Evolutionary conservation across 2,797 vertebrate species (phyloP), one percentile per base, ranked within the genome.

Genomic region (Danio jaintianensis): DNA sequence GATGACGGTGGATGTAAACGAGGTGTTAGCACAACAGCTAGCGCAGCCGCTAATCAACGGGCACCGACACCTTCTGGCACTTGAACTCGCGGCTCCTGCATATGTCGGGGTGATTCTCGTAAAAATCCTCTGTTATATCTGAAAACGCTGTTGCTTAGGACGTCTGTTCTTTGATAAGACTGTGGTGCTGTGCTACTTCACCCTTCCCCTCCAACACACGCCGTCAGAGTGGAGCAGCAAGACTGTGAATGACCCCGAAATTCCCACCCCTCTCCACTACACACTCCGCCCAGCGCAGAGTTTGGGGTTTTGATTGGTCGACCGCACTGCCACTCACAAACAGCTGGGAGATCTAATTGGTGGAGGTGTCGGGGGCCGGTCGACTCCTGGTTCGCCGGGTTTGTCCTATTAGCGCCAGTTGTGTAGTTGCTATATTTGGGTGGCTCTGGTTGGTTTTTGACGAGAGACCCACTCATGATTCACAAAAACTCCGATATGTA

Each of bases 241-340:
- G 92, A 86, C 85, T 87, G 91, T 92, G 94, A 93, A 94, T 94
- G 94, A 94, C 93, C 94, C 91, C 89, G 55, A 86, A 93, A 87
- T 91, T 85, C 90, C 92, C 93, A 88, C 94, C 94, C 93, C 90
- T 91, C 80, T 12, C 16, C 5, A 48, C 45, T 20, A 29, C 1
- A 79, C 80, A 71, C 36, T 73, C 87, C 90, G 75, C 92, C 92
- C 48, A 40, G 12, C 38, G 5, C 6, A 0, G 6, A 66, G 70
- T 0, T 0, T 2, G 0, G 9, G 1, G 0, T n/a, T 53, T 0
- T 72, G 15, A 93, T 90, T 93, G 90, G 91, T 5, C 10, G 0
- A 48, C 0, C 0, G 1, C 0, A 0, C 48, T 9, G 86, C 38
- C 90, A 74, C 75, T 93, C 91, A 90, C 63, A 1, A 5, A 10